Evolutionary conservation across 2,888 invertebrate species (phyloP), one percentile per base, ranked within the genome.

Genomic region (Tetranychus piercei): DNA sequence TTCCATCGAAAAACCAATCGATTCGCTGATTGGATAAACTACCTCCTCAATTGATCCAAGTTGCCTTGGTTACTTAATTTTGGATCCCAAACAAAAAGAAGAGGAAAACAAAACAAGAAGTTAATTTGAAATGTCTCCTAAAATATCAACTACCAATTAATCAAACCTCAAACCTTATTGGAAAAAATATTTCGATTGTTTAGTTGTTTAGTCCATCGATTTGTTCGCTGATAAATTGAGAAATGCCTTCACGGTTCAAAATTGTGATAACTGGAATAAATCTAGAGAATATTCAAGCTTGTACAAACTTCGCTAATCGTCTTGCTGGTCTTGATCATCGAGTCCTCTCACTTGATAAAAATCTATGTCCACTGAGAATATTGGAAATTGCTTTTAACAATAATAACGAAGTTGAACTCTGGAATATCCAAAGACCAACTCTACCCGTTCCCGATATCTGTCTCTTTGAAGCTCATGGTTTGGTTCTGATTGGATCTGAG

Each of bases 321-420:
- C 65, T 73, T 8, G 55, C 73, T 65, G 73, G 73, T 23, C n/a
- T 73, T 23, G 73, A 73, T 9, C 44, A 73, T 65, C 9, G 55
- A 23, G 20, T n/a, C n/a, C 11, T 71, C 34, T 22, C n/a, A 4
- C n/a, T 71, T n/a, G 22, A 73, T 15, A 20, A 55, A 34, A 20
- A 18, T 7, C 22, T 64, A 9, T 18, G 64, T 11, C 34, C 23
- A 20, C 34, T 73, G 11, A 20, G 73, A 20, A 65, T 73, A n/a
- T 22, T 73, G n/a, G 73, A 73, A 15, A 64, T 73, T 18, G 20
- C 65, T 9, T 73, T n/a, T 7, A 55, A 55, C 11, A 55, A 73
- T 73, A 34, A 22, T 55, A 44, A 65, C 44, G 65, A 55, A 11
- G 65, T 73, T 11, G 73, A 73, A 73, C 20, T 73, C 11, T 73